These are phyloP conservation scores for Erebia palarica DNA, from an alignment of 2,888 invertebrate genomes.

Conservation along the genomic window DNA sequence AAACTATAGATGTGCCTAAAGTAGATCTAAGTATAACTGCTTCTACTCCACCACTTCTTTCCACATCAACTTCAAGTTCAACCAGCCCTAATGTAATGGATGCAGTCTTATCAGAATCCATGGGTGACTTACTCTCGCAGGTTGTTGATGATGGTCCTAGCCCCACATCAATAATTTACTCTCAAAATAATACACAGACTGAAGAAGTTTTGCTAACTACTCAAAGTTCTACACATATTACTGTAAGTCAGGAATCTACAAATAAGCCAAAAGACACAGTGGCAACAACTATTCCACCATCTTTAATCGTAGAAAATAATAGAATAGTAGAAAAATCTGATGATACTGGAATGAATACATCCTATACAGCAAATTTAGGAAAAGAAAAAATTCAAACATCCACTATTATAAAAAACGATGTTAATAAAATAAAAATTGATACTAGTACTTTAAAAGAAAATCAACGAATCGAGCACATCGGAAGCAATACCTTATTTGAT, in stretches of 20 bases:
- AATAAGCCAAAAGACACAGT: slow-evolving; percentile 34
- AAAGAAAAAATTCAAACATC: neutral
- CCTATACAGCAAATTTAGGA: neutral
- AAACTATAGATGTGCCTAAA: slow-evolving; percentile 21
- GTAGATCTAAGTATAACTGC: slow-evolving; percentile 40
- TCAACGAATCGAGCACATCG: neutral
- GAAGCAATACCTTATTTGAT: neutral
- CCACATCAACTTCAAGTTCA: slow-evolving; percentile 41
- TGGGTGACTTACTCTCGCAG: slow-evolving; percentile 78
- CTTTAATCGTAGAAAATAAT: slow-evolving; percentile 2
- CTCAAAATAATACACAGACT: slow-evolving; percentile 32
- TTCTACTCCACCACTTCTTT: slow-evolving; percentile 38
- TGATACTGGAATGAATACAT: neutral
- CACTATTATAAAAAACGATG: slow-evolving; percentile 14
- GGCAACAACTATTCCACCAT: slow-evolving; percentile 19
- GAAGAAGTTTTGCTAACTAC: slow-evolving; percentile 44
- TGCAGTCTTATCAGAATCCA: slow-evolving; percentile 70
- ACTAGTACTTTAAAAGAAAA: neutral
- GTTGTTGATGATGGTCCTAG: slow-evolving; percentile 58
- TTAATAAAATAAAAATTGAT: slow-evolving; percentile 19
- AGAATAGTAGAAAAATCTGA: neutral
- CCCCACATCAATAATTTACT: slow-evolving; percentile 31
- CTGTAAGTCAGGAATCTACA: slow-evolving; percentile 41
- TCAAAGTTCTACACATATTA: slow-evolving; percentile 44
- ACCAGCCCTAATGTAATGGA: slow-evolving; percentile 54